A percentile compares a stretch with the other conserved stretches of the same genome.
Evolutionary conservation across 2,888 invertebrate species (phyloP).

Genomic region (Conomelus anceps): DNA sequence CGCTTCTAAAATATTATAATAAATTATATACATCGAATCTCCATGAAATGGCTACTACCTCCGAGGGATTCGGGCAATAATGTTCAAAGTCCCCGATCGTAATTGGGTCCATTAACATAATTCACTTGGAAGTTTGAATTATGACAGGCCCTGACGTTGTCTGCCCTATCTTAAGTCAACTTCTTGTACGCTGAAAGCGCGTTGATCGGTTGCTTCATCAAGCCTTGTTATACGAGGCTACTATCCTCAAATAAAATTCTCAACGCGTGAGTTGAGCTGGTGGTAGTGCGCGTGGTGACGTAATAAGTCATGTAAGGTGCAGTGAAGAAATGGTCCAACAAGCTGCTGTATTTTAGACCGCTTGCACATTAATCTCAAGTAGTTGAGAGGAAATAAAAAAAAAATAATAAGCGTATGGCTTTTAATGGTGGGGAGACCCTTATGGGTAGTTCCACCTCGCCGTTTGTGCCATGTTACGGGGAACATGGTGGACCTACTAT

Average conservation of each 20-base stretch:
- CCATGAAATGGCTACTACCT: neutral
- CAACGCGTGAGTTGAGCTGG: neutral
- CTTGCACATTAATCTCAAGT: too few relatives aligned
- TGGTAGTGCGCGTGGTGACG: too few relatives aligned
- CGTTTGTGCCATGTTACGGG: too few relatives aligned
- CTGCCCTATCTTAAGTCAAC: neutral
- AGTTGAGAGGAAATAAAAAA: too few relatives aligned
- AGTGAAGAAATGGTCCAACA: too few relatives aligned
- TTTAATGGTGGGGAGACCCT: too few relatives aligned
- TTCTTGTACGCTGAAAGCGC: neutral
- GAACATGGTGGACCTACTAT: too few relatives aligned
- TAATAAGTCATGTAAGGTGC: neutral
- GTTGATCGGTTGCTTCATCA: neutral
- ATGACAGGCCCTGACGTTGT: neutral
- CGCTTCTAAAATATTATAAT: neutral
- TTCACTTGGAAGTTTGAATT: neutral
- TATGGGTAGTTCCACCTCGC: too few relatives aligned
- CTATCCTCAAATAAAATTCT: neutral
- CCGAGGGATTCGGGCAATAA: neutral
- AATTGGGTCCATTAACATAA: neutral
- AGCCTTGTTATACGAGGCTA: neutral
- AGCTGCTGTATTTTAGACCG: neutral
- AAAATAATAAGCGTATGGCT: too few relatives aligned
- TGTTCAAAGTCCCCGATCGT: neutral
- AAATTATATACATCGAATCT: neutral